Base-by-base conservation (phyloP, 2,797 vertebrate species). In the Limosa lapponica region DNA sequence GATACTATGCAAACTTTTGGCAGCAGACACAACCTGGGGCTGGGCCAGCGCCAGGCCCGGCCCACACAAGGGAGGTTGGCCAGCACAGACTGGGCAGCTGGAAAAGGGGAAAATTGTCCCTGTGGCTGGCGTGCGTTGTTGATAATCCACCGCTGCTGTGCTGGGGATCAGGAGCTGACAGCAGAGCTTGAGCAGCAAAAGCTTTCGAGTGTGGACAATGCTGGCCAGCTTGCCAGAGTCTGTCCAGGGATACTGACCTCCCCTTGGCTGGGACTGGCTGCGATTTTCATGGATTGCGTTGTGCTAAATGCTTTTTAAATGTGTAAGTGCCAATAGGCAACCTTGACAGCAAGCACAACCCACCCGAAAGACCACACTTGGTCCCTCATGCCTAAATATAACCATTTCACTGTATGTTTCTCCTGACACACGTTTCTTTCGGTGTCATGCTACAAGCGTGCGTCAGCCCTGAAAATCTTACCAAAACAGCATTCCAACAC, bases 101-200 rank as follows among this genome's bases (percentile, higher is more conserved):
- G 61, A 44, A 41, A 55, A 1, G 3, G 27, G 72, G 25, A 55
- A 12, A 70, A 74, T 62, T 3, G 52, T 3, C 7, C n/a, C 58
- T 0, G 3, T 8, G 43, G 41, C 23, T 66, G 10, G 62, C 0
- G 2, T 7, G 0, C 10, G 4, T 3, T 28, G 37, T 27, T 8
- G 7, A 4, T 54, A 19, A 57, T 24, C 37, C 17, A 2, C 32
- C 0, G 8, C 37, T 0, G 6, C 3, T 8, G 52, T 48, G 87
- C 5, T 51, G 24, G 41, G 41, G 32, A 5, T 1, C 5, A 46
- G 34, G n/a, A 82, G 24, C 69, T 15, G 51, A 19, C 24, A 6
- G 8, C 1, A 3, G 1, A 5, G 74, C 71, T 57, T 36, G 5
- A 59, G 78, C 62, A 64, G 52, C 8, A 20, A 73, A 55, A 11